A percentile compares a stretch with the other conserved stretches of the same genome.
Conservation (phyloP, 2,113 vertebrate species). For the Crotalus helleri region DNA sequence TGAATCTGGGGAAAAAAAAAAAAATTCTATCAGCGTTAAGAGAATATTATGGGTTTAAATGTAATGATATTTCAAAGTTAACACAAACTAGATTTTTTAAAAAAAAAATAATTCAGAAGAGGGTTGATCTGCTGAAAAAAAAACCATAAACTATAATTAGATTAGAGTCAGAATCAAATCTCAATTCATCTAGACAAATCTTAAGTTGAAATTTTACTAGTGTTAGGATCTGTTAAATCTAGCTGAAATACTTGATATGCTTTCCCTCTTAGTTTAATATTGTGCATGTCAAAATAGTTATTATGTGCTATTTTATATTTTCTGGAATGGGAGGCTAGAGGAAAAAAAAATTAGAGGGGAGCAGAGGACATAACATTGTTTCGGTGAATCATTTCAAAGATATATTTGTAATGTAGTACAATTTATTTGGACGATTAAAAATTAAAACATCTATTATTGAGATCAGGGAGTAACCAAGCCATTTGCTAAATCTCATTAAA, state of each 20-base stretch:
- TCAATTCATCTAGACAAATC: not conserved
- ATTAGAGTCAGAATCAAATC: not conserved
- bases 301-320: not conserved
- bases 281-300: not conserved
- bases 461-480: not conserved
- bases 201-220: not conserved
- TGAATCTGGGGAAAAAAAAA: not conserved
- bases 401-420: not conserved
- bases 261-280: not conserved
- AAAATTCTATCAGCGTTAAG: not conserved
- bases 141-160: not conserved
- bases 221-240: not conserved
- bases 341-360: not conserved
- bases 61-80: not conserved
- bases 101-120: not conserved
- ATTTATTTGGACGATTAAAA: not conserved
- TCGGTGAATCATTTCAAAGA: not conserved
- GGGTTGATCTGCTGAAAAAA: not conserved
- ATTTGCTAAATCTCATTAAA: not conserved
- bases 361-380: not conserved
- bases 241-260: not conserved
- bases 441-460: not conserved
- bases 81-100: not conserved
- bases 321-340: not conserved
- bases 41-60: not conserved